A percentile compares a stretch with the other conserved stretches of the same genome.
Conservation (phyloP, 1,140 invertebrate genomes). For the Drosophila athabasca region DNA sequence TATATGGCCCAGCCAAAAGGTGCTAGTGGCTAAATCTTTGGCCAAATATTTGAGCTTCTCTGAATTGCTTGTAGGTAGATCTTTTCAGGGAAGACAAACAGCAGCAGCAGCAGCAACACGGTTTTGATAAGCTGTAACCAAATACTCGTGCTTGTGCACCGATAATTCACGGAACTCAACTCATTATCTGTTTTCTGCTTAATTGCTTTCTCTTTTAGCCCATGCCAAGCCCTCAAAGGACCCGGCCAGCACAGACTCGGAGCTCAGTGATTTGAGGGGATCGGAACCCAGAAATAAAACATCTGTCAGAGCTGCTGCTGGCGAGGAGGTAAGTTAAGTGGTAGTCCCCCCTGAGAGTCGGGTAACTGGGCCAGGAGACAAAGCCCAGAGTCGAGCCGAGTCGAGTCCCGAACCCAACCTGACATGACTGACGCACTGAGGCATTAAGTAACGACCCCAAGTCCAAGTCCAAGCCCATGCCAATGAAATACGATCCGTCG, state of each 20-base stretch:
- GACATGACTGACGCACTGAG: conserved; percentile 48
- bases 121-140: conserved; percentile 46
- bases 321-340: conserved; percentile 57
- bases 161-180: conserved; percentile 38
- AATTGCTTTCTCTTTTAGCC: conserved; percentile 64
- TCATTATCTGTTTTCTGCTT: conserved; percentile 49
- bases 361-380: conserved; percentile 49
- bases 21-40: conserved; percentile 38
- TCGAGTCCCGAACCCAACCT: conserved; percentile 7
- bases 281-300: conserved; percentile 59
- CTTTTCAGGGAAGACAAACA: conserved; percentile 8
- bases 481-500: conserved; percentile 57
- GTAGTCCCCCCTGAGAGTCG: background rate
- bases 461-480: background rate
- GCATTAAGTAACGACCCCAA: conserved; percentile 17
- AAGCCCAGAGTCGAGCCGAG: conserved; percentile 12
- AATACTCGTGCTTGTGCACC: conserved; percentile 10
- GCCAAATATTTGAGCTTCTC: conserved; percentile 43
- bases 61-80: conserved; percentile 11
- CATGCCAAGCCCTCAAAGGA: conserved; percentile 64
- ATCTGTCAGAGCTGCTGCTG: conserved; percentile 52
- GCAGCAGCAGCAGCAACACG: background rate
- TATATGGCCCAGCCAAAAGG: conserved; percentile 21
- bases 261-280: conserved; percentile 49
- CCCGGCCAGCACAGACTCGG: conserved; percentile 21